Evolutionary conservation across 1,140 invertebrate genomes (phyloP).

Genomic region (Harpegnathos saltator): DNA sequence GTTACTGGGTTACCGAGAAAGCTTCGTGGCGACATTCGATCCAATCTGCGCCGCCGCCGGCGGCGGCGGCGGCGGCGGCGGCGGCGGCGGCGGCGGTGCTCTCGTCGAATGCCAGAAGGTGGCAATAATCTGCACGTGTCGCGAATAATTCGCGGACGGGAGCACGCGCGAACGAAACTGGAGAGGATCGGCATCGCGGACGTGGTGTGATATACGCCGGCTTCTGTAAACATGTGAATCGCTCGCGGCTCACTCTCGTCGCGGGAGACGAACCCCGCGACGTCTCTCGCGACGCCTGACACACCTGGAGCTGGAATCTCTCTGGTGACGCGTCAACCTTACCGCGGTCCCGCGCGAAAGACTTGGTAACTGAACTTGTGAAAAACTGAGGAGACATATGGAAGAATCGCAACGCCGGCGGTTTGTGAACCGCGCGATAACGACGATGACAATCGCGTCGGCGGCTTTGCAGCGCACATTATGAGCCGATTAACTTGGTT

Average conservation of each 20-base stretch:
- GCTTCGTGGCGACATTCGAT: conserved; percentile 75
- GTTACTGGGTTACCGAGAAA: conserved; percentile 68
- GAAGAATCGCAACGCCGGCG: conserved; percentile 2
- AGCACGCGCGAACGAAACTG: conserved; percentile 74
- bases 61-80: conserved; percentile 39
- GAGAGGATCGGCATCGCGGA: conserved; percentile 66
- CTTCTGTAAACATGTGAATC: conserved; percentile 44
- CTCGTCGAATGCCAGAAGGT: conserved; percentile 65
- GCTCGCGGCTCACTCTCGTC: conserved; percentile 42
- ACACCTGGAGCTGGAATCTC: too few species aligned
- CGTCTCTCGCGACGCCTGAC: too few species aligned
- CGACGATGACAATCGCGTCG: background rate
- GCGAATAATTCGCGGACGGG: conserved; percentile 71
- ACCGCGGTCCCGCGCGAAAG: too few species aligned
- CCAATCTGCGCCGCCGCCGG: conserved; percentile 74
- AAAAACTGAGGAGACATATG: too few species aligned
- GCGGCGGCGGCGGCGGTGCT: conserved; percentile 24
- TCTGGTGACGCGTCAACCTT: too few species aligned
- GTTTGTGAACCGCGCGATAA: conserved; percentile 21
- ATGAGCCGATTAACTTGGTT: background rate
- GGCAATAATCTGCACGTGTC: conserved; percentile 77
- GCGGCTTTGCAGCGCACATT: conserved; percentile 6
- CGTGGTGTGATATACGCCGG: background rate
- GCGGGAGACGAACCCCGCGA: conserved; percentile 16
- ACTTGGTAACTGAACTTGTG: too few species aligned